Conservation (phyloP, 1,140 invertebrate species). For the Ectropis grisescens region DNA sequence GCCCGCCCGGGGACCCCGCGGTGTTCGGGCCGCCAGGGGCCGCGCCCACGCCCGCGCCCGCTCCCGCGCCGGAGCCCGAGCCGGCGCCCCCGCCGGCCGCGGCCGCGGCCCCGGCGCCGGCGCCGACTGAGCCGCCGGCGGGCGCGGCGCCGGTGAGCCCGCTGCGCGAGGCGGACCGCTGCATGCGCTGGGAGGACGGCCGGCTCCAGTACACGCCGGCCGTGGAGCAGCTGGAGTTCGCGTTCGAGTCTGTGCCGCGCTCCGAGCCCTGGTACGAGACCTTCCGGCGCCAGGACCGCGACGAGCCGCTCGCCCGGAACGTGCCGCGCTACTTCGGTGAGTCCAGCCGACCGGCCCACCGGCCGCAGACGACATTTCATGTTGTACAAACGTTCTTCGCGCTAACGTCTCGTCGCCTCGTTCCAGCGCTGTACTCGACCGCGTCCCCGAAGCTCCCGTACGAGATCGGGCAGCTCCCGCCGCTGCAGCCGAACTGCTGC, state of each 20-base stretch:
- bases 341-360: too few relatives aligned
- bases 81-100: slow-evolving; percentile 15
- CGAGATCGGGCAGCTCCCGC: slow-evolving; percentile 76
- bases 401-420: too few relatives aligned
- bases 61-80: slow-evolving; percentile 6
- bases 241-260: slow-evolving; percentile 80
- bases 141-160: slow-evolving; percentile 29
- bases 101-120: slow-evolving; percentile 8
- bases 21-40: not conserved
- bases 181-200: slow-evolving; percentile 58
- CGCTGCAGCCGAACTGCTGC: slow-evolving; percentile 70
- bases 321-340: slow-evolving; percentile 62
- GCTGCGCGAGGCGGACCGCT: slow-evolving; percentile 35
- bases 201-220: slow-evolving; percentile 70
- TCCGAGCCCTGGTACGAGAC: slow-evolving; percentile 85
- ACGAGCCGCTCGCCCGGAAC: slow-evolving; percentile 71
- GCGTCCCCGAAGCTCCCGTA: slow-evolving; percentile 81
- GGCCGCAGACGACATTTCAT: too few relatives aligned
- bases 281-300: slow-evolving; percentile 80
- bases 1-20: slow-evolving; percentile 2
- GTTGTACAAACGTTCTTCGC: too few relatives aligned
- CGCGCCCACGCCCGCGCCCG: not conserved
- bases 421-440: slow-evolving; percentile 59
- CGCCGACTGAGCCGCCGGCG: slow-evolving; percentile 7
- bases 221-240: slow-evolving; percentile 78